phyloP scores from a whole-genome alignment of 2,797 vertebrate genomes.

The Argya squamiceps region DNA sequence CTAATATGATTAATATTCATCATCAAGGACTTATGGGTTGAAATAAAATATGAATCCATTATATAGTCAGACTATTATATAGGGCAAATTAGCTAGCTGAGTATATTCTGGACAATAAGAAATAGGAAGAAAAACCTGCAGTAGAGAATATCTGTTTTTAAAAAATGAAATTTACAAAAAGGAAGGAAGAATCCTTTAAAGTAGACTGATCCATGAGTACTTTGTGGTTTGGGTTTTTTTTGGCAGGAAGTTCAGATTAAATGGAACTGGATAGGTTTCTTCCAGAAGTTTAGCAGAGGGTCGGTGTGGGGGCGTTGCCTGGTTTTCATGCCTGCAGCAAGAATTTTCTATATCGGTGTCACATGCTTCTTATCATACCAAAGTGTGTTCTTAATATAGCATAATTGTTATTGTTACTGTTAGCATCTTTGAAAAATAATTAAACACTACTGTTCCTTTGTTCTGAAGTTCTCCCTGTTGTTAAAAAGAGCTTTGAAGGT shows the following conservation, averaged over 20 bases:
- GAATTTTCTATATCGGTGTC: constrained; percentile 34
- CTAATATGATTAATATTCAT: not conserved
- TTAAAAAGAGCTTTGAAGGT: constrained; percentile 60
- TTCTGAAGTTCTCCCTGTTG: constrained; percentile 59
- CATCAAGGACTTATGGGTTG: not conserved
- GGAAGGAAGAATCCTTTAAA: not conserved
- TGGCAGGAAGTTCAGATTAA: not conserved
- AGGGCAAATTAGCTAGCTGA: not conserved
- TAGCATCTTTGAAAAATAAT: constrained; percentile 71
- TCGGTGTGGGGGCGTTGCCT: not conserved
- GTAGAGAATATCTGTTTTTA: not conserved
- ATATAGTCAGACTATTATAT: not conserved
- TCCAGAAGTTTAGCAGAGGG: not conserved
- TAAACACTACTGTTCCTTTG: constrained; percentile 53
- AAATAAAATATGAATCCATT: not conserved
- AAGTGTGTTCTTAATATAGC: constrained; percentile 63
- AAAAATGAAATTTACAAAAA: not conserved
- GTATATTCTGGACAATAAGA: not conserved
- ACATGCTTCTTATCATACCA: constrained; percentile 22
- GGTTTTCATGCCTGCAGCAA: not conserved
- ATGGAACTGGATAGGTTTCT: not conserved
- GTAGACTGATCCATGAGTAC: not conserved
- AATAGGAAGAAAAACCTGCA: not conserved
- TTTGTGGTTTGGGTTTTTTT: not conserved
- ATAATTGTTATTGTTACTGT: constrained; percentile 63